A percentile compares a stretch with the other conserved stretches of the same genome.
phyloP scores from a whole-genome alignment of 1,140 invertebrate species.

The Tetraneura akinire region DNA sequence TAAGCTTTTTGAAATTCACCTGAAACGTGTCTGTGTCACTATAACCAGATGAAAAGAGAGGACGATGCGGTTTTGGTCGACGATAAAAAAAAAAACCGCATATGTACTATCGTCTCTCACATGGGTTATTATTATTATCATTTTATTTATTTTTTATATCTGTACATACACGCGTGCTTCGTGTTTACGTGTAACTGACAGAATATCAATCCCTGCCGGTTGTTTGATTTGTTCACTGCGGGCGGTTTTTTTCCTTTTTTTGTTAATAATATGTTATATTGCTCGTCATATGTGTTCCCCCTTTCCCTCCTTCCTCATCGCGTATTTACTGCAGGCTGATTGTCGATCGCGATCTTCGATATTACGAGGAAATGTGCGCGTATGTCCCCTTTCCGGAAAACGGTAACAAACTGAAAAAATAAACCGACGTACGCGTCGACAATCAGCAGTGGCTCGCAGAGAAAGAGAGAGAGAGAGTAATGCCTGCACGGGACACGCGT shows the following conservation, averaged over 20 bases:
- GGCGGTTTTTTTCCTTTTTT: conserved; percentile 38
- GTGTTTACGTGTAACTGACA: conserved; percentile 41
- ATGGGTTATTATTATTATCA: conserved; percentile 27
- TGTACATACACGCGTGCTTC: background rate
- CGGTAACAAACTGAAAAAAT: conserved; percentile 24
- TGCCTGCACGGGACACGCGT: conserved; percentile 34
- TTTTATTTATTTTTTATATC: background rate
- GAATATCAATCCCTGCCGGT: conserved; percentile 47
- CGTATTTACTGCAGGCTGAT: conserved; percentile 27
- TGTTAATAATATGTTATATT: background rate
- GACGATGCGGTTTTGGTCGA: background rate
- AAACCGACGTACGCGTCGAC: background rate
- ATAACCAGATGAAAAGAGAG: background rate
- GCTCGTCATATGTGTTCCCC: background rate
- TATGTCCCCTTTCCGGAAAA: conserved; percentile 3
- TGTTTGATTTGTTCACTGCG: conserved; percentile 48
- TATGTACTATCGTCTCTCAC: background rate
- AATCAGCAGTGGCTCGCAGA: background rate
- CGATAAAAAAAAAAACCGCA: background rate
- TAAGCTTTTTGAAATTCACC: conserved; percentile 46
- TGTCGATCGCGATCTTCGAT: conserved; percentile 22
- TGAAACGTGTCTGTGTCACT: conserved; percentile 38
- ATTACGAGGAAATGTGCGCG: background rate
- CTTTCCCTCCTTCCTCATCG: background rate
- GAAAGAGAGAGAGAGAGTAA: too few species aligned